Percentiles rank a stretch among this genome's conserved stretches.
Conservation (phyloP, 1,140 invertebrate species). For the Trachymyrmex septentrionalis region DNA sequence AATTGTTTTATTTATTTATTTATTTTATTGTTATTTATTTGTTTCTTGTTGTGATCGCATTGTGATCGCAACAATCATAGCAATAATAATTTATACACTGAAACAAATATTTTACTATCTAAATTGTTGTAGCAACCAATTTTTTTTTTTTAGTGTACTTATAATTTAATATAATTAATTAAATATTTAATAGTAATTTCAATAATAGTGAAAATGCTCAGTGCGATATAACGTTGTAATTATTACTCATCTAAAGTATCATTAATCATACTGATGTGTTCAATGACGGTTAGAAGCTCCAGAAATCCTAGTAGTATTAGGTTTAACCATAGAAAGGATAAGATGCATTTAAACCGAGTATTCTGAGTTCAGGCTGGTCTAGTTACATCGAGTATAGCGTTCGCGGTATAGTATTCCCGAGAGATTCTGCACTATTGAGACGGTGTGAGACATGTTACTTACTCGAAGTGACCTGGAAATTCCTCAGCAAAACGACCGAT, state of each 20-base stretch:
- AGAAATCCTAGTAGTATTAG: neutral
- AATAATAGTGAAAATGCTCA: neutral
- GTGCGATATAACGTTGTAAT: neutral
- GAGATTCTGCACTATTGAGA: conserved; percentile 31
- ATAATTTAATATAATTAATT: conserved; percentile 10
- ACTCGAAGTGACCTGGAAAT: conserved; percentile 55
- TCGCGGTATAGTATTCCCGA: conserved; percentile 8
- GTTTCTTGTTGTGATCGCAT: too few species aligned
- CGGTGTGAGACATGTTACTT: conserved; percentile 51
- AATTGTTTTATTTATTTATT: neutral
- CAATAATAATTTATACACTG: neutral
- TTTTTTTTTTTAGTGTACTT: too few species aligned
- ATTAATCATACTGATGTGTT: neutral
- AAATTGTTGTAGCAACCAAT: too few species aligned
- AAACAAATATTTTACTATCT: too few species aligned
- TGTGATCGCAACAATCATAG: neutral
- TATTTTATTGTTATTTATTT: neutral
- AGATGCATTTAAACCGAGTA: conserved; percentile 10
- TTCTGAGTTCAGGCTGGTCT: neutral
- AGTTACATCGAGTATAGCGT: neutral
- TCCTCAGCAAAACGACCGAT: conserved; percentile 47
- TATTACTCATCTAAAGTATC: neutral
- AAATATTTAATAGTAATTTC: conserved; percentile 1
- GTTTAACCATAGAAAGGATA: neutral
- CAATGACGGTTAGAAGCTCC: neutral